These are phyloP conservation scores for Vanessa tameamea DNA, from an alignment of 1,140 invertebrate genomes.

Conservation along the genomic window DNA sequence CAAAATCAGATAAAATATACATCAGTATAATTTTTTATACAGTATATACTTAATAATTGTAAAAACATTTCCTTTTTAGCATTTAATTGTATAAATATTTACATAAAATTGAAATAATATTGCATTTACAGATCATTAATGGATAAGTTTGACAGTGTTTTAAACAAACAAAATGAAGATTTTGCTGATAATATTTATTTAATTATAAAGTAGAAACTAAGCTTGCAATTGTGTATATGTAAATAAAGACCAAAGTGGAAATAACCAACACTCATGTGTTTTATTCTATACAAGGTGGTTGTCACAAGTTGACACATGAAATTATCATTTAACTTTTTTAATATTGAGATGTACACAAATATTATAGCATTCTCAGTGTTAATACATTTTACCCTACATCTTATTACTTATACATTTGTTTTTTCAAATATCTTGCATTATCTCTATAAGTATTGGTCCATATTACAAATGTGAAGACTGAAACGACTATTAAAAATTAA, in stretches of 20 bases:
- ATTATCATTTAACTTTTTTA: too few relatives aligned
- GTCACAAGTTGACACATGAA: too few relatives aligned
- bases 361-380: too few relatives aligned
- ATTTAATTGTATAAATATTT: constrained; percentile 1
- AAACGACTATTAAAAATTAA: too few relatives aligned
- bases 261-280: constrained; percentile 22
- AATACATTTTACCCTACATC: too few relatives aligned
- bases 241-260: constrained; percentile 41
- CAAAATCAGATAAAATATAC: constrained; percentile 12
- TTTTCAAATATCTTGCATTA: too few relatives aligned
- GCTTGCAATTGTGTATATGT: constrained; percentile 31
- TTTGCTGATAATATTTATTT: constrained; percentile 2
- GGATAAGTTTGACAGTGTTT: not conserved
- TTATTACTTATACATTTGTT: too few relatives aligned
- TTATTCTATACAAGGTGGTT: not conserved
- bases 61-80: constrained; percentile 1
- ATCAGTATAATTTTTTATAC: not conserved
- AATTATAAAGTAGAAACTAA: constrained; percentile 9
- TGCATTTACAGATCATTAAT: constrained; percentile 16
- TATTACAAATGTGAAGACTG: too few relatives aligned
- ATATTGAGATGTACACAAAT: too few relatives aligned
- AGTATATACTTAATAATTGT: not conserved
- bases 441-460: too few relatives aligned
- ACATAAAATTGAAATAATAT: constrained; percentile 5
- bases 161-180: not conserved